Base-by-base conservation (phyloP, 2,113 vertebrate genomes). In the Zapus hudsonius region DNA sequence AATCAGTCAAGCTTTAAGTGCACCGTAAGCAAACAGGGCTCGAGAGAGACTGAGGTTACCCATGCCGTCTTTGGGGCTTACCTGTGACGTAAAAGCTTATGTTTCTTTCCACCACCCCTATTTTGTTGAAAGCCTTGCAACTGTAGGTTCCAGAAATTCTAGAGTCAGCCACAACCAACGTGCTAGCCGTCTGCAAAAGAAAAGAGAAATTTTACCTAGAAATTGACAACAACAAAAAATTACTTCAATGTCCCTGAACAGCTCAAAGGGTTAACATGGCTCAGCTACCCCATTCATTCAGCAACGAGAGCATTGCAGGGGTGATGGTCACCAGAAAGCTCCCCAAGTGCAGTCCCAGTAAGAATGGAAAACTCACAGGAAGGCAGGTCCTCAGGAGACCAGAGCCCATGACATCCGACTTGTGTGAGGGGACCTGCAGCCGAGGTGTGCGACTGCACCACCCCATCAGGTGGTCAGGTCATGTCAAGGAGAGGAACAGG, bases 11-110 rank as follows among this genome's bases (percentile, higher is more conserved):
- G 36, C 44, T 82, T 2, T 7, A 94, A 94, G 70, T 17, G 36
- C 11, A 15, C 36, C 75, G 16, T 72, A 88, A 92, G 47, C 36
- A 94, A 90, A 52, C 16, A 64, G 52, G 15, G 42, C 7, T 55
- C 40, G 81, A 52, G 61, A 90, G 40, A 87, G 38, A 5, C 19
- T 3, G 16, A 92, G 89, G 42, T 64, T 86, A 33, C 10, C 23
- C 3, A 29, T 33, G 40, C 63, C 61, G 19, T 36, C 55, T 79
- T 25, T 29, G 40, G 33, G 29, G 91, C 97, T 98, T 98, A 99
- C 99, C 99, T 99, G 99, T 99, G 95, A 99, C 95, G 93, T 99
- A 99, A 98, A 99, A 99, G 93, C 95, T 98, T 93, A 99, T 92
- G 44, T 98, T 98, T 93, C 99, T 98, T 96, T 98, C 97, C 31